These are phyloP conservation scores for Pterocles orientalis DNA, from an alignment of 2,113 vertebrate species.

Conservation along the genomic window DNA sequence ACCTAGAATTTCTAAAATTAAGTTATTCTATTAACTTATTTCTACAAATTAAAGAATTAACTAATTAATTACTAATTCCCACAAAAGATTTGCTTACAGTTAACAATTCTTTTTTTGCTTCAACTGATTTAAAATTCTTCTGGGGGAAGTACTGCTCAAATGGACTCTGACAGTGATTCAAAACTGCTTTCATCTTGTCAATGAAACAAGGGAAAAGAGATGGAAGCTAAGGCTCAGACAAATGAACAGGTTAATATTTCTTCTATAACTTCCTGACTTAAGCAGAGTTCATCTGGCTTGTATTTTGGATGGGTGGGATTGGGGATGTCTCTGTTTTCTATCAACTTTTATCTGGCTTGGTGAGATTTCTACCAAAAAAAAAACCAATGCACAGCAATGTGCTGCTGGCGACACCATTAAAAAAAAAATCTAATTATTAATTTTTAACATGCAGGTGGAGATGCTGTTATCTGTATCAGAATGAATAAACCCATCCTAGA, in stretches of 20 bases:
- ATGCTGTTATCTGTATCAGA: not conserved
- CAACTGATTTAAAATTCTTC: not conserved
- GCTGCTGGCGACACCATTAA: not conserved
- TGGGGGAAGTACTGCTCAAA: not conserved
- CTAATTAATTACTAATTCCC: not conserved
- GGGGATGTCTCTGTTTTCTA: not conserved
- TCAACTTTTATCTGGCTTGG: not conserved
- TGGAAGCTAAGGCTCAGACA: not conserved
- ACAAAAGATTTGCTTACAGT: not conserved
- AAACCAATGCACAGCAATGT: not conserved
- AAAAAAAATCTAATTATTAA: not conserved
- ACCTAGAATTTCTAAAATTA: not conserved
- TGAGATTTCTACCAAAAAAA: not conserved
- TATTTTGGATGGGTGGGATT: not conserved
- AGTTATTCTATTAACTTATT: not conserved
- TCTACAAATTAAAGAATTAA: not conserved
- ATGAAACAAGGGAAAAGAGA: not conserved
- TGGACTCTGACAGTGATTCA: not conserved
- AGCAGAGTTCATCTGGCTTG: not conserved
- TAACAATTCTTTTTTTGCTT: not conserved
- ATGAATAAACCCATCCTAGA: not conserved
- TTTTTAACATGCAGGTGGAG: not conserved
- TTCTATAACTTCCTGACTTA: not conserved
- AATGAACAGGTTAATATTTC: not conserved
- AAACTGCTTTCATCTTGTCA: not conserved